Conservation (phyloP, 2,113 vertebrate species). For the Physeter macrocephalus region DNA sequence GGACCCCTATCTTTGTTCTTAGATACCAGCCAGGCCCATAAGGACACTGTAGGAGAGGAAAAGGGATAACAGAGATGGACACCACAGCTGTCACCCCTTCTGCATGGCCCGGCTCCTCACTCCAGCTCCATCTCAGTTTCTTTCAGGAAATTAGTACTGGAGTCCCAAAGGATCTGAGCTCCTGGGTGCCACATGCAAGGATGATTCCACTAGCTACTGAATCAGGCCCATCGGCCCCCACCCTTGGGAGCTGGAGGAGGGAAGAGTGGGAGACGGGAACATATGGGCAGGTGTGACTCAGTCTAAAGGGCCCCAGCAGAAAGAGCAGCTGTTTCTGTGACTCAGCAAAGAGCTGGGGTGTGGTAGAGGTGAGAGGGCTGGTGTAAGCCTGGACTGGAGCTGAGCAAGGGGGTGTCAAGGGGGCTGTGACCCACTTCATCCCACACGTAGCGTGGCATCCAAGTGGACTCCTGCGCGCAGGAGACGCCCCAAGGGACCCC, state of each 20-base stretch:
- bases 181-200: rapidly evolving
- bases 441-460: neutral
- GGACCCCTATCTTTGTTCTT: neutral
- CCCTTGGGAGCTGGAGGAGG: neutral
- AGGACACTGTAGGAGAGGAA: neutral
- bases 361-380: neutral
- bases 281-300: neutral
- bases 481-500: neutral
- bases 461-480: neutral
- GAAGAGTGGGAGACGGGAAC: neutral
- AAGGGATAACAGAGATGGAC: neutral
- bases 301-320: neutral
- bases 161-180: neutral
- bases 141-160: neutral
- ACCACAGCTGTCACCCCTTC: neutral
- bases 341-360: neutral
- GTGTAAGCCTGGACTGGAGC: rapidly evolving
- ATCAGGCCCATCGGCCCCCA: rapidly evolving
- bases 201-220: neutral
- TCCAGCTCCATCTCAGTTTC: neutral
- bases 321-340: neutral
- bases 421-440: neutral
- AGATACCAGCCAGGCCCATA: neutral
- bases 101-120: rapidly evolving
- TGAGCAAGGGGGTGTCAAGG: neutral